These are phyloP conservation scores for Acleris emargana DNA, from an alignment of 2,888 invertebrate genomes.

Conservation along the genomic window DNA sequence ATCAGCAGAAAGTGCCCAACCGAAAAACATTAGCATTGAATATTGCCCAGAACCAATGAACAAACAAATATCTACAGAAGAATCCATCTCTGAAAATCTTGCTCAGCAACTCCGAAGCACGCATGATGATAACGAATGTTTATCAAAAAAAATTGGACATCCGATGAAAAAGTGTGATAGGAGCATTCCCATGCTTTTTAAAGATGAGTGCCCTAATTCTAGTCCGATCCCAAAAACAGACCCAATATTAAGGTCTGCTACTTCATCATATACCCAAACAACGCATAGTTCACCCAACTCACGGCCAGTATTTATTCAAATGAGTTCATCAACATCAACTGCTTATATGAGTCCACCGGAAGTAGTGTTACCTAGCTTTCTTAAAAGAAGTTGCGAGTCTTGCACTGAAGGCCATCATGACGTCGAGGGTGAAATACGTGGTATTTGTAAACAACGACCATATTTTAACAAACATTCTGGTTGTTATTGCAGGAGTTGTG, in stretches of 20 bases:
- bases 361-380: slow-evolving; percentile 63
- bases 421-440: slow-evolving; percentile 41
- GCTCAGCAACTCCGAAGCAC: background rate
- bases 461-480: slow-evolving; percentile 43
- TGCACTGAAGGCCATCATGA: slow-evolving; percentile 47
- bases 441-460: slow-evolving; percentile 39
- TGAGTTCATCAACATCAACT: slow-evolving; percentile 80
- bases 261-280: slow-evolving; percentile 71
- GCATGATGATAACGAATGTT: background rate
- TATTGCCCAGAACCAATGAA: background rate
- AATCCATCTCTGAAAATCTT: no score
- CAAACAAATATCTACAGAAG: background rate
- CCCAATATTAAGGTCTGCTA: slow-evolving; percentile 52
- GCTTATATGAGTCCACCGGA: slow-evolving; percentile 81
- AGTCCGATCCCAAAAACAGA: slow-evolving; percentile 47
- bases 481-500: slow-evolving; percentile 52
- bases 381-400: slow-evolving; percentile 49
- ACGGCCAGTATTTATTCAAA: slow-evolving; percentile 65
- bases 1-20: background rate
- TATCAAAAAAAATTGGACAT: background rate
- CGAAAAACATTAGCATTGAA: background rate
- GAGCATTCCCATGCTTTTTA: slow-evolving; percentile 50
- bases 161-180: slow-evolving; percentile 45
- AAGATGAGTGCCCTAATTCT: slow-evolving; percentile 47
- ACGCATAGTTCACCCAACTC: slow-evolving; percentile 58